Evolutionary conservation across 2,797 vertebrate genomes (phyloP).

Genomic region (Mormyrops boulengeri): DNA sequence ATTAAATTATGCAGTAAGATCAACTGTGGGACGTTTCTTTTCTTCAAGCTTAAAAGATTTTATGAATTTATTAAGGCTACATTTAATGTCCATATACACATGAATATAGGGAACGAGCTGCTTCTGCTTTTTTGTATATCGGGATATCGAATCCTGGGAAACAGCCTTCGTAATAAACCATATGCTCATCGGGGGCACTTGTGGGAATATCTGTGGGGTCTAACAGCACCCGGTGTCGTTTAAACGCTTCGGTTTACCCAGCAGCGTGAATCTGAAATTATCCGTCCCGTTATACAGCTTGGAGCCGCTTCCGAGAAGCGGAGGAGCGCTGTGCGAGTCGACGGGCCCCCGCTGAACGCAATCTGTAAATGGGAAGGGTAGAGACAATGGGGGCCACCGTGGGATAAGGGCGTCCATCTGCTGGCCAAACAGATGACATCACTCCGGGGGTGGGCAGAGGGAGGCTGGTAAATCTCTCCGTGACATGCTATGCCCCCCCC

Average conservation of each 20-base stretch:
- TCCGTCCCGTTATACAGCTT: background rate
- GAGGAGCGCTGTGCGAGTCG: background rate
- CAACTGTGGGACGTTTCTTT: background rate
- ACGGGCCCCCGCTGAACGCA: constrained; percentile 34
- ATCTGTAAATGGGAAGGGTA: constrained; percentile 64
- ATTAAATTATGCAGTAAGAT: background rate
- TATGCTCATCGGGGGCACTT: background rate
- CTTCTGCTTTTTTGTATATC: background rate
- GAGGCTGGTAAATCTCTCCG: constrained; percentile 22
- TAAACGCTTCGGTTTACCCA: background rate
- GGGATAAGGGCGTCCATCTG: constrained; percentile 53
- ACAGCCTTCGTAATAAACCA: background rate
- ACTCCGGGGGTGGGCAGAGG: constrained; percentile 30
- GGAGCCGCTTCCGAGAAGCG: background rate
- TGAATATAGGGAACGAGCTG: background rate
- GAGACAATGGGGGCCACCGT: constrained; percentile 54
- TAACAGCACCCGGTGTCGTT: background rate
- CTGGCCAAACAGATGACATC: constrained; percentile 73
- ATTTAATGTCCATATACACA: background rate
- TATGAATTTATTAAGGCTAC: background rate
- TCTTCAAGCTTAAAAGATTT: background rate
- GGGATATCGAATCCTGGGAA: background rate
- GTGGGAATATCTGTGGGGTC: background rate
- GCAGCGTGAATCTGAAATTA: background rate
- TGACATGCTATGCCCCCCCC: constrained; percentile 43